Percentiles rank a stretch among this genome's conserved stretches.
Evolutionary conservation across 1,140 invertebrate species (phyloP).

Genomic region (Aphelenchoides besseyi): DNA sequence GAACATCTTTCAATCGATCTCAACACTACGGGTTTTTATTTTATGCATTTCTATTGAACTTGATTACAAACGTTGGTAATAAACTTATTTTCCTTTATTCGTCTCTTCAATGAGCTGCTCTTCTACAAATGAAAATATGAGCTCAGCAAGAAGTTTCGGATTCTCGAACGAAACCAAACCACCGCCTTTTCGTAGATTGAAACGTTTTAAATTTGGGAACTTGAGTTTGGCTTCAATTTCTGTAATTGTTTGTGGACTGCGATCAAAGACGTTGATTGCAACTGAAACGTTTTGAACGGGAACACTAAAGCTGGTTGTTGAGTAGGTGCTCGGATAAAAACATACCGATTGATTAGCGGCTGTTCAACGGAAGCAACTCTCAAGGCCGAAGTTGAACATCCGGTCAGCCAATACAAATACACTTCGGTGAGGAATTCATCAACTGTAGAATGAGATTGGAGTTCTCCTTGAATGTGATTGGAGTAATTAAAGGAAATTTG

Average conservation of each 20-base stretch:
- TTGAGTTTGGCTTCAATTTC: background rate
- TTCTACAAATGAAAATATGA: background rate
- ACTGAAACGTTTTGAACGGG: background rate
- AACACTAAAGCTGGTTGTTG: background rate
- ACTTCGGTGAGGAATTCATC: constrained; percentile 48
- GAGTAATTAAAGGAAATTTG: constrained; percentile 11
- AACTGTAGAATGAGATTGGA: constrained; percentile 37
- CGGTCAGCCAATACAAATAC: constrained; percentile 50
- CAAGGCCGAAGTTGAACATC: constrained; percentile 26
- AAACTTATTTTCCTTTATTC: background rate
- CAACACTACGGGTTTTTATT: background rate
- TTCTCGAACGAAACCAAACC: background rate
- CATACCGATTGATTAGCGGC: background rate
- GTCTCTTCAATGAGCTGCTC: background rate
- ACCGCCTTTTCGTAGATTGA: background rate
- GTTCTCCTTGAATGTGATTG: constrained; percentile 30
- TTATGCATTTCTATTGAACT: background rate
- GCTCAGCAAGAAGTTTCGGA: background rate
- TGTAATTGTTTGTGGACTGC: background rate
- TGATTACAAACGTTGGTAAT: background rate
- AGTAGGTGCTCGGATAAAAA: background rate
- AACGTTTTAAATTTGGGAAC: background rate
- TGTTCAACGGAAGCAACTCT: background rate
- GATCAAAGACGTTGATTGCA: background rate
- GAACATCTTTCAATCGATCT: background rate